Conservation (phyloP, 2,113 vertebrate species). For the Alectura lathami region DNA sequence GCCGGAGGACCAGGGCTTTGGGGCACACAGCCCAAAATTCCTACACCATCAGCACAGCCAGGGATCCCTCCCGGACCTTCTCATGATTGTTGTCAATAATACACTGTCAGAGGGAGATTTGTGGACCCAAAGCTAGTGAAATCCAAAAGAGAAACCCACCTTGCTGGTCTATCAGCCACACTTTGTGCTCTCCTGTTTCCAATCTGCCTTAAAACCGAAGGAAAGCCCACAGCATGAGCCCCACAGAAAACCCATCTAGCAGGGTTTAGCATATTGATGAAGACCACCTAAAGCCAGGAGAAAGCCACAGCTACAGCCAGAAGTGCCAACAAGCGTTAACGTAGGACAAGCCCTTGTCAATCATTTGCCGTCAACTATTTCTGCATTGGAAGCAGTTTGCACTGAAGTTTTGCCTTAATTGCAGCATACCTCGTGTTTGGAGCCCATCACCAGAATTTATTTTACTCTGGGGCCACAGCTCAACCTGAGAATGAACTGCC, state of each 20-base stretch:
- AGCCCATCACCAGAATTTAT: not conserved
- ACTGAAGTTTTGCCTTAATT: not conserved
- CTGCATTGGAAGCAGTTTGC: not conserved
- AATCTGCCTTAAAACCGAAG: not conserved
- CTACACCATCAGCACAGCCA: not conserved
- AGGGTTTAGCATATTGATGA: not conserved
- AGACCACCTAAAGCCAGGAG: not conserved
- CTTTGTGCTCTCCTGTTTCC: not conserved
- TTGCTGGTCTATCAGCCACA: not conserved
- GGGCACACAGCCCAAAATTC: not conserved
- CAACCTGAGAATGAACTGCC: not conserved
- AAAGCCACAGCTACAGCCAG: not conserved
- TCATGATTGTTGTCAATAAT: not conserved
- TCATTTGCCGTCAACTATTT: not conserved
- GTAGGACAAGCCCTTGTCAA: not conserved
- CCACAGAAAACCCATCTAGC: not conserved
- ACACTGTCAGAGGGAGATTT: not conserved
- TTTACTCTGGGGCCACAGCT: not conserved
- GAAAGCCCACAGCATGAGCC: not conserved
- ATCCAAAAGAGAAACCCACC: not conserved
- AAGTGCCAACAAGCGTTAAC: not conserved
- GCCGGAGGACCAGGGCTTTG: not conserved
- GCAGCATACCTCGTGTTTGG: rapidly evolving
- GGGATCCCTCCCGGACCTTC: not conserved
- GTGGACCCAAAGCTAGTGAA: not conserved